phyloP scores from a whole-genome alignment of 2,888 invertebrate genomes.

The Carpatolechia fugitivella region DNA sequence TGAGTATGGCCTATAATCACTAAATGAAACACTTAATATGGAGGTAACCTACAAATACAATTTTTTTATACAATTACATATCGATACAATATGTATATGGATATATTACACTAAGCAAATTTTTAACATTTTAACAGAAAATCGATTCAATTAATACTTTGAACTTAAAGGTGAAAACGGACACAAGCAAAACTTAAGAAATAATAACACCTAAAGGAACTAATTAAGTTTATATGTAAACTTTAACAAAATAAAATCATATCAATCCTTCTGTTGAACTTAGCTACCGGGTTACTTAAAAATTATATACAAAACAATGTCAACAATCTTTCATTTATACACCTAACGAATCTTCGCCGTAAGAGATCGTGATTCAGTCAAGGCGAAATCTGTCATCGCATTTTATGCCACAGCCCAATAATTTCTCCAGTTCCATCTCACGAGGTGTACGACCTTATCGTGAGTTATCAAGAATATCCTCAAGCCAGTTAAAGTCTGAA shows the following conservation, averaged over 20 bases:
- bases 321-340: constrained; percentile 51
- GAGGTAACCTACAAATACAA: constrained; percentile 59
- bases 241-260: constrained; percentile 48
- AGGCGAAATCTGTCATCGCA: constrained; percentile 18
- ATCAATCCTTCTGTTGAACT: constrained; percentile 36
- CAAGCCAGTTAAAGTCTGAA: too few species aligned
- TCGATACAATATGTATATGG: constrained; percentile 55
- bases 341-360: constrained; percentile 42
- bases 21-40: constrained; percentile 65
- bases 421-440: constrained; percentile 21
- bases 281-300: constrained; percentile 40
- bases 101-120: constrained; percentile 58
- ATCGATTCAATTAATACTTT: constrained; percentile 39
- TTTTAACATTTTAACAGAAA: constrained; percentile 43
- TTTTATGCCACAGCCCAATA: constrained; percentile 5
- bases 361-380: constrained; percentile 60
- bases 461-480: too few species aligned
- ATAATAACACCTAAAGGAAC: constrained; percentile 51
- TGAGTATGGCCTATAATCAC: constrained; percentile 69
- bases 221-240: constrained; percentile 37
- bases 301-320: constrained; percentile 72
- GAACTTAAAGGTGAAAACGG: constrained; percentile 48
- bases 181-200: constrained; percentile 35
- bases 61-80: constrained; percentile 61
- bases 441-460: too few species aligned